Base-by-base conservation (phyloP, 2,113 vertebrate genomes). In the Epinephelus moara region DNA sequence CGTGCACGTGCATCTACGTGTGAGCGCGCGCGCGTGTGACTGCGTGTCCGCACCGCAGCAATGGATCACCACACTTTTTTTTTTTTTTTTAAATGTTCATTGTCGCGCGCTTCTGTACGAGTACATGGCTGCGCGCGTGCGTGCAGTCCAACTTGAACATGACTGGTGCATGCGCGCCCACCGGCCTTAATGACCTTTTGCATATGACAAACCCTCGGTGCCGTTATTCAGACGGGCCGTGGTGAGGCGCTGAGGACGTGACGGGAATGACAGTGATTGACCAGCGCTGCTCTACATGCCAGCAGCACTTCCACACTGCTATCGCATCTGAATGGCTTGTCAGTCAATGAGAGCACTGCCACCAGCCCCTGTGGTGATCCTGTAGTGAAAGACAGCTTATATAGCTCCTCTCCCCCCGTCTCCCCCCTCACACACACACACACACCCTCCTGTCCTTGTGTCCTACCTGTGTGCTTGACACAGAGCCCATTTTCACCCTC, bases 201-300 rank as follows among this genome's bases (percentile, higher is more conserved):
- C 76, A 53, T 62, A 49, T 87, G 85, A 81, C 80, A 45, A 49
- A 23, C 50, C 37, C 45, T 19, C 62, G 37, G 82, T 63, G 85
- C 60, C 63, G 88, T 67, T 75, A 49, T 74, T 82, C 42, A 74
- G 70, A 68, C 77, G 52, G 76, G 50, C 74, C 42, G 84, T 81
- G 86, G 70, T 68, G 80, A 84, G 71, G 68, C 52, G 82, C 68
- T 64, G 85, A 85, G 84, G 86, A 94, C 93, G 94, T 94, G 92
- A 94, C 69, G 84, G 72, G 93, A 91, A 94, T 94, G 91, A 93
- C 91, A 87, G 92, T 83, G 93, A 90, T 88, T 79, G 91, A 90
- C 62, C 87, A 18, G 80, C 80, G 80, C 85, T 88, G 88, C 89
- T 91, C 78, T 78, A 69, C 85, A 86, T 77, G 87, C 88, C 85